Base-by-base conservation (phyloP, 2,888 invertebrate species). In the Salticus scenicus region DNA sequence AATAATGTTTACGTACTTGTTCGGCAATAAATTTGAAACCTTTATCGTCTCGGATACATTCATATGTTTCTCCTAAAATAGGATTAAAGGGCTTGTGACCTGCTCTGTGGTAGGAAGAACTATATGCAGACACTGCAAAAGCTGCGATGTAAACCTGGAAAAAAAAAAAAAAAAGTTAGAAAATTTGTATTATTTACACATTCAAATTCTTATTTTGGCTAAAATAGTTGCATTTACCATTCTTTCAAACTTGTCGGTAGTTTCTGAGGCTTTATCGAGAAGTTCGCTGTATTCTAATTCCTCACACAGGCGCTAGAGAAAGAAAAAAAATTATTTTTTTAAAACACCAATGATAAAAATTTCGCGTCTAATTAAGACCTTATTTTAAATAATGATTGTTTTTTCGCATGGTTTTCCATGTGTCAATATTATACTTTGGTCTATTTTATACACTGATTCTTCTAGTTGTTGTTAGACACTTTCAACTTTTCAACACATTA, bases 81-180 rank as follows among this genome's bases (percentile, higher is more conserved):
- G 96, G 96, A 92, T 96, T 96, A 92, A 96, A 96, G 0, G 96
- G 96, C 90, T 96, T 96, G 90, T 94, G 94, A 69, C 95, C 95
- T 47, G 96, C 95, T 72, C 96, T 91, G 89, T 93, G 95, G 92
- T 92, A 94, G 89, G 93, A 94, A 90, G 92, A 94, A 0, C 95
- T 94, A 92, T 96, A 96, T 37, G 94, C 93, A 83, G 95, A 95
- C 0, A 96, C 95, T 0, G 96, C 95, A 92, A 96, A 96, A 0
- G 96, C 95, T 0, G 95, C 95, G 0, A 96, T 92, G 86, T 94
- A 93, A 0, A 91, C 90, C 92, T 92, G 89, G 17, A 70, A 20
- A 71, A 69, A 69, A 27, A 41, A 12, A 10, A 10, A n/a, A 27
- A 4, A 88, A 71, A 66, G n/a, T n/a, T n/a, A n/a, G n/a, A 64